Percentiles rank a stretch among this genome's conserved stretches.
These are phyloP conservation scores for Phrynocephalus forsythii DNA, from an alignment of 2,797 vertebrate genomes.

Conservation along the genomic window DNA sequence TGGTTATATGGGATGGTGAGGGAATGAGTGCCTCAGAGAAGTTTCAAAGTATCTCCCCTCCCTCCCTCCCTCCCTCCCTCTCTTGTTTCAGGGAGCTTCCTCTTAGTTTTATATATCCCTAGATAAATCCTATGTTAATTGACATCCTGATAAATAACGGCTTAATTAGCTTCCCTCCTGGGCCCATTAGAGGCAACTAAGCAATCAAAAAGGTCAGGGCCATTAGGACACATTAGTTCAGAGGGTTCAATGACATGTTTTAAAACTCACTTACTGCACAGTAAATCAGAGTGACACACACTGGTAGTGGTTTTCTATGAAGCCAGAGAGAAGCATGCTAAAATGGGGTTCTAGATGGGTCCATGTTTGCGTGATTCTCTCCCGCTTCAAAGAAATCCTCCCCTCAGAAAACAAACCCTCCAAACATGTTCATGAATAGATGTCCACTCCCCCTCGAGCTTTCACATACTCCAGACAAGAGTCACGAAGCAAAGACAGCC, in stretches of 20 bases:
- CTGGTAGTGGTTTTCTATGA: fast-evolving
- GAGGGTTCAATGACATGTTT: background rate
- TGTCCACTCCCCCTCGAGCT: background rate
- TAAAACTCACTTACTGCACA: slow-evolving; percentile 3
- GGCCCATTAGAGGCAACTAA: slow-evolving; percentile 25
- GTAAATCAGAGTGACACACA: background rate
- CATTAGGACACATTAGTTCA: background rate
- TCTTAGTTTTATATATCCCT: background rate
- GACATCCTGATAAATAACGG: background rate
- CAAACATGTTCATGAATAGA: background rate
- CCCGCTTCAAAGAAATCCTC: background rate
- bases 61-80: too few relatives aligned
- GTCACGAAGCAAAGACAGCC: background rate
- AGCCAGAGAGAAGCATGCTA: background rate
- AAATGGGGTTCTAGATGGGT: too few relatives aligned
- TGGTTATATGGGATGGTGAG: background rate
- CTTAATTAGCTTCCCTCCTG: slow-evolving; percentile 39
- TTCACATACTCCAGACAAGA: background rate
- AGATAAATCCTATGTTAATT: background rate
- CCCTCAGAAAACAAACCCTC: background rate
- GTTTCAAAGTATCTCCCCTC: background rate
- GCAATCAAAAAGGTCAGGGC: slow-evolving; percentile 35
- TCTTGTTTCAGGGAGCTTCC: background rate
- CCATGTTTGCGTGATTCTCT: too few relatives aligned
- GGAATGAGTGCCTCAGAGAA: background rate